Conservation (phyloP, 2,888 invertebrate genomes). For the Polyommatus iphigenia region DNA sequence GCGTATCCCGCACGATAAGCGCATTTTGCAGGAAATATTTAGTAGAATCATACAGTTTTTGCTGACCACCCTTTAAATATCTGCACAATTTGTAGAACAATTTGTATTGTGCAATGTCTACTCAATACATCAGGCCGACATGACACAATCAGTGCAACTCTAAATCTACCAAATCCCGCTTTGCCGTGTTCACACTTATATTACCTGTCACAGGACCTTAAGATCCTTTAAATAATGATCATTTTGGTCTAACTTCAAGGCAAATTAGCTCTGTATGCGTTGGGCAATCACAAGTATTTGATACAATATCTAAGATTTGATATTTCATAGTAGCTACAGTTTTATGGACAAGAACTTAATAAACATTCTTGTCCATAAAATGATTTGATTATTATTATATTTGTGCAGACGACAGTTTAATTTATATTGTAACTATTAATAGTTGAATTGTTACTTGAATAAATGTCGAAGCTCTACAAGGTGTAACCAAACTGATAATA, state of each 20-base stretch:
- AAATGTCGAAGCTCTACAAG: too few species aligned
- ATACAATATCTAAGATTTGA: not conserved
- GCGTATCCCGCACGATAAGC: too few species aligned
- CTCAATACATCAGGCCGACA: slow-evolving; percentile 1
- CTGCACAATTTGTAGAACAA: slow-evolving; percentile 36
- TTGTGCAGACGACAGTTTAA: not conserved
- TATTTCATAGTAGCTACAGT: not conserved
- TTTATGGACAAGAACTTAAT: not conserved
- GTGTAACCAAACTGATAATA: too few species aligned
- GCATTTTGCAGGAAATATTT: too few species aligned
- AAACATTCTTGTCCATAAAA: not conserved
- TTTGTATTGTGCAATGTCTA: slow-evolving; percentile 37
- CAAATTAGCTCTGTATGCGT: not conserved
- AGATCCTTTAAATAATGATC: not conserved
- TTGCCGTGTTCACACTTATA: not conserved
- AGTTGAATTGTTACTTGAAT: not conserved
- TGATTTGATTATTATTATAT: not conserved
- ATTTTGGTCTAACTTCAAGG: not conserved
- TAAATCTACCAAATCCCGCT: not conserved
- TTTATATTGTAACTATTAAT: not conserved
- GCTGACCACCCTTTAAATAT: slow-evolving; percentile 17
- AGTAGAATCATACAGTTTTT: not conserved
- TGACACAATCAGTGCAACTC: slow-evolving; percentile 20
- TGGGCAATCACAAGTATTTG: slow-evolving; percentile 10
- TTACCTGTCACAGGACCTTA: not conserved